A percentile compares a stretch with the other conserved stretches of the same genome.
These are phyloP conservation scores for Procavia capensis DNA, from an alignment of 2,113 vertebrate species.

Conservation along the genomic window DNA sequence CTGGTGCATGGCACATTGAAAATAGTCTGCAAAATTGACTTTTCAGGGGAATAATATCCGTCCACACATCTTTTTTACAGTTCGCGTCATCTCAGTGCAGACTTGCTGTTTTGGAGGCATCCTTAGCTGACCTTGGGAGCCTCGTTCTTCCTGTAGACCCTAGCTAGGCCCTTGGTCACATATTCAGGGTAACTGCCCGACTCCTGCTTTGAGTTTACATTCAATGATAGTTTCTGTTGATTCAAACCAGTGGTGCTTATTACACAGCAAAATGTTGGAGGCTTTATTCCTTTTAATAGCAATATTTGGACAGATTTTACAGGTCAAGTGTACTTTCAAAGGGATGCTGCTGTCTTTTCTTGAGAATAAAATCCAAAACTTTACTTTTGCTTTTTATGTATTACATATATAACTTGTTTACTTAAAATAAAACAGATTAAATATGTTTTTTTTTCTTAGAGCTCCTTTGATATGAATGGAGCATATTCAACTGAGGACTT, in stretches of 20 bases:
- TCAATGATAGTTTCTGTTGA: not conserved
- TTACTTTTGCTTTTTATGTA: conserved; percentile 42
- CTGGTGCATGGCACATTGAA: fast-evolving
- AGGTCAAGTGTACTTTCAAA: not conserved
- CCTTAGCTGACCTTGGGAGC: not conserved
- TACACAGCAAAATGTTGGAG: not conserved
- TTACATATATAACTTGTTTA: not conserved
- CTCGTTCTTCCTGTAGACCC: not conserved
- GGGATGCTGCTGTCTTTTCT: not conserved
- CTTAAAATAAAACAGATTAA: not conserved
- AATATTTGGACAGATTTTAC: not conserved
- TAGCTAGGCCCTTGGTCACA: not conserved
- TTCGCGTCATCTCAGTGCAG: not conserved
- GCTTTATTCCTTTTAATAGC: not conserved
- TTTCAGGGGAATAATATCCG: fast-evolving
- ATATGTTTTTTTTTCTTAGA: not conserved
- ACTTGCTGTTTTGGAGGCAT: not conserved
- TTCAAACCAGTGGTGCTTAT: not conserved
- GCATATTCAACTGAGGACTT: not conserved
- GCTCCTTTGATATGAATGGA: not conserved
- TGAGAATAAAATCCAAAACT: not conserved
- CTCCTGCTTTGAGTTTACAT: not conserved
- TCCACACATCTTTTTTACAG: too few species aligned
- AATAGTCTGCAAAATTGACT: not conserved
- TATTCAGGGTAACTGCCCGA: not conserved